A percentile compares a stretch with the other conserved stretches of the same genome.
Conservation (phyloP, 1,140 invertebrate species). For the Drosophila nannoptera region DNA sequence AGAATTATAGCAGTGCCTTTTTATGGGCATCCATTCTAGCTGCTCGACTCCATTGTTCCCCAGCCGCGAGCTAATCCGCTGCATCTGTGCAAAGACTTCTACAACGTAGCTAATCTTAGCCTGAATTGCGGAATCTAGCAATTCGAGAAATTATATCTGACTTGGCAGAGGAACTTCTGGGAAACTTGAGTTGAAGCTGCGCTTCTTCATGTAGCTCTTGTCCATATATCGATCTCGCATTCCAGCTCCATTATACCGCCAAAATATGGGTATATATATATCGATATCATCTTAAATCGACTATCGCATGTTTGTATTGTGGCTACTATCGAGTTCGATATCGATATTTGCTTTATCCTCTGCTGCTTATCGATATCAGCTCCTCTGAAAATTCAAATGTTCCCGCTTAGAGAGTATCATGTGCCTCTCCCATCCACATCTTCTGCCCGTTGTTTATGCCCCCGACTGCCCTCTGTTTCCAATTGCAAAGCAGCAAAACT, state of each 20-base stretch:
- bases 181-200: too few relatives aligned
- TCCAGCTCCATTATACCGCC: too few relatives aligned
- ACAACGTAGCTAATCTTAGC: neutral
- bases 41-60: neutral
- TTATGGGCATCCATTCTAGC: slow-evolving; percentile 7
- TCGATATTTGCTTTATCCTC: neutral
- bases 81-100: neutral
- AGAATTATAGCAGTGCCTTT: slow-evolving; percentile 29
- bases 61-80: slow-evolving; percentile 5
- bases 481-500: slow-evolving; percentile 66
- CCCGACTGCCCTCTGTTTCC: slow-evolving; percentile 32
- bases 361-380: too few relatives aligned
- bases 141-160: neutral
- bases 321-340: neutral
- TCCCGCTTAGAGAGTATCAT: neutral
- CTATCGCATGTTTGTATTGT: too few relatives aligned
- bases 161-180: too few relatives aligned
- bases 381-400: neutral
- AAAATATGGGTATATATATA: too few relatives aligned
- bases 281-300: too few relatives aligned
- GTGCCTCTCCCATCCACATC: slow-evolving; percentile 2
- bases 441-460: slow-evolving; percentile 5
- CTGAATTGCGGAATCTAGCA: neutral
- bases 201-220: too few relatives aligned
- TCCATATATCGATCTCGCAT: neutral